phyloP scores from a whole-genome alignment of 2,113 vertebrate genomes.

The Junco hyemalis region DNA sequence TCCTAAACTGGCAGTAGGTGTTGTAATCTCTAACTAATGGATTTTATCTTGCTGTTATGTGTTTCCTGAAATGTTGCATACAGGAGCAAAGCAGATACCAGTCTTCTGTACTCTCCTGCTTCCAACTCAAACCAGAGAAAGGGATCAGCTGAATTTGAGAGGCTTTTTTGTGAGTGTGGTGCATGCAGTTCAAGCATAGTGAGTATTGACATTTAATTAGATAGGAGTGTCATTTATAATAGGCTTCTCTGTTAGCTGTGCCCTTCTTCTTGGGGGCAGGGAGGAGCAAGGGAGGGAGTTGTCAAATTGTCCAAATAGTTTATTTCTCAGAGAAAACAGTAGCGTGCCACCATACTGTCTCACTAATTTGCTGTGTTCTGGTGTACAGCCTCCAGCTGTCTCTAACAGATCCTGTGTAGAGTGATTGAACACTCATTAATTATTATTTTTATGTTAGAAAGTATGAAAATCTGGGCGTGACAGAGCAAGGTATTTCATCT shows the following conservation, averaged over 20 bases:
- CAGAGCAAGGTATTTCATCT: not conserved
- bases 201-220: slow-evolving; percentile 14
- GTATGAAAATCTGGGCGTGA: not conserved
- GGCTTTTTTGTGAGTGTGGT: not conserved
- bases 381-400: not conserved
- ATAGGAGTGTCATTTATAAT: not conserved
- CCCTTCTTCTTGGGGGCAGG: not conserved
- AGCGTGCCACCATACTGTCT: not conserved
- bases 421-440: not conserved
- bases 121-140: slow-evolving; percentile 62
- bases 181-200: not conserved
- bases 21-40: not conserved
- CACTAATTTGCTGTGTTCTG: not conserved
- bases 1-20: not conserved
- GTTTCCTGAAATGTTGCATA: not conserved
- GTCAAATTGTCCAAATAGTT: not conserved
- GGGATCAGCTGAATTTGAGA: slow-evolving; percentile 68
- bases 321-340: not conserved
- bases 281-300: not conserved
- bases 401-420: not conserved
- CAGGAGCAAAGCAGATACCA: not conserved
- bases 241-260: not conserved
- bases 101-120: not conserved
- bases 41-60: not conserved
- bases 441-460: not conserved